Percentiles rank a stretch among this genome's conserved stretches.
phyloP scores from a whole-genome alignment of 2,888 invertebrate species.

The Cyclophora albipunctata region DNA sequence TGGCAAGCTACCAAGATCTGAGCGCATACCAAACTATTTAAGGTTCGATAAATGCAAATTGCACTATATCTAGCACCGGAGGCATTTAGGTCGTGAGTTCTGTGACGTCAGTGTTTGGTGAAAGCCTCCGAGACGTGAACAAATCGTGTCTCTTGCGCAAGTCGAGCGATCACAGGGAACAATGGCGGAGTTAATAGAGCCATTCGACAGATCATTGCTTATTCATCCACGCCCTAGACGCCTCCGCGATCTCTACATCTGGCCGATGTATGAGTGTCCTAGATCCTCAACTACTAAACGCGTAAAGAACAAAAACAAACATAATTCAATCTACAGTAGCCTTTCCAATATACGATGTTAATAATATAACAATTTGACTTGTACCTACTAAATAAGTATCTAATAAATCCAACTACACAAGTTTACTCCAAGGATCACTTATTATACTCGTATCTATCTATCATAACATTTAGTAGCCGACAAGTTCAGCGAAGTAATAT shows the following conservation, averaged over 20 bases:
- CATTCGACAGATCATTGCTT: conserved; percentile 72
- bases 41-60: conserved; percentile 55
- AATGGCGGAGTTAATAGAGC: conserved; percentile 70
- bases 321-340: conserved; percentile 17
- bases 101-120: conserved; percentile 61
- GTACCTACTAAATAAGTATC: too few species aligned
- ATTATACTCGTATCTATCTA: conserved; percentile 11
- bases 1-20: conserved; percentile 37
- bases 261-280: conserved; percentile 45
- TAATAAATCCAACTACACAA: too few species aligned
- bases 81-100: conserved; percentile 54
- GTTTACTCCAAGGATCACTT: neutral
- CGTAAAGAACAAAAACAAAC: too few species aligned
- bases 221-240: conserved; percentile 73
- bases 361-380: too few species aligned
- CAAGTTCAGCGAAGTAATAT: conserved; percentile 20
- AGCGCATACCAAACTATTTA: conserved; percentile 40
- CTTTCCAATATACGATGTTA: conserved; percentile 8
- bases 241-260: conserved; percentile 50
- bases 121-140: conserved; percentile 60
- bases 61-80: conserved; percentile 51
- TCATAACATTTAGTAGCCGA: conserved; percentile 22
- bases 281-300: conserved; percentile 39
- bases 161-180: conserved; percentile 56
- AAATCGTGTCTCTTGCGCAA: conserved; percentile 72